Evolutionary conservation across 2,797 vertebrate genomes (phyloP).

Genomic region (Trematomus bernacchii): DNA sequence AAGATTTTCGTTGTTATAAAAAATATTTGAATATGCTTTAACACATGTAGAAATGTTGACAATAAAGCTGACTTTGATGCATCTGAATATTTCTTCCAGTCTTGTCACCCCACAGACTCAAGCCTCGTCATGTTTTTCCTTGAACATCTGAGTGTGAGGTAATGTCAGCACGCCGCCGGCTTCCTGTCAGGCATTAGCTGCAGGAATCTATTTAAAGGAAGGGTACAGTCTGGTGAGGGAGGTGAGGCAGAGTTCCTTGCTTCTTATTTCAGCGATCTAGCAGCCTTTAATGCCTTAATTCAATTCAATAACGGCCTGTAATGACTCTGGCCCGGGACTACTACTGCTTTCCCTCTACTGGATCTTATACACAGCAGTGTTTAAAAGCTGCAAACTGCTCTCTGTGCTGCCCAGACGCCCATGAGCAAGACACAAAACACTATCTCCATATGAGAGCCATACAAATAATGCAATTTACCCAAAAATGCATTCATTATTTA

Average conservation of each 20-base stretch:
- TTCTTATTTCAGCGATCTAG: conserved; percentile 21
- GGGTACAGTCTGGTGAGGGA: not conserved
- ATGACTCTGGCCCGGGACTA: conserved; percentile 31
- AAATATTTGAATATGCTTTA: not conserved
- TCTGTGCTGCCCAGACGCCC: not conserved
- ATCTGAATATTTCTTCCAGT: not conserved
- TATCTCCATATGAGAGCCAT: not conserved
- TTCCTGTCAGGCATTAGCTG: conserved; percentile 45
- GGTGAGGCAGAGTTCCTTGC: conserved; percentile 1
- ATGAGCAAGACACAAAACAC: not conserved
- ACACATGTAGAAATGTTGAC: too few relatives aligned
- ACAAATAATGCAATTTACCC: too few relatives aligned
- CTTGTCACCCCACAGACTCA: not conserved
- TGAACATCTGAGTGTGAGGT: conserved; percentile 17
- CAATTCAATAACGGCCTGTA: conserved; percentile 44
- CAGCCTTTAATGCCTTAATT: conserved; percentile 38
- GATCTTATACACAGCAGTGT: conserved; percentile 1
- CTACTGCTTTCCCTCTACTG: conserved; percentile 15
- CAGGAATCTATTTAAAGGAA: conserved; percentile 54
- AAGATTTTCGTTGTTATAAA: too few relatives aligned
- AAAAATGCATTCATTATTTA: too few relatives aligned
- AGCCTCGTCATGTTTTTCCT: not conserved
- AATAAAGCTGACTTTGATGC: not conserved
- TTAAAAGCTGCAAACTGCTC: too few relatives aligned
- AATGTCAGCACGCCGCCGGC: conserved; percentile 5